These are phyloP conservation scores for Cromileptes altivelis DNA, from an alignment of 2,113 vertebrate species.

Conservation along the genomic window DNA sequence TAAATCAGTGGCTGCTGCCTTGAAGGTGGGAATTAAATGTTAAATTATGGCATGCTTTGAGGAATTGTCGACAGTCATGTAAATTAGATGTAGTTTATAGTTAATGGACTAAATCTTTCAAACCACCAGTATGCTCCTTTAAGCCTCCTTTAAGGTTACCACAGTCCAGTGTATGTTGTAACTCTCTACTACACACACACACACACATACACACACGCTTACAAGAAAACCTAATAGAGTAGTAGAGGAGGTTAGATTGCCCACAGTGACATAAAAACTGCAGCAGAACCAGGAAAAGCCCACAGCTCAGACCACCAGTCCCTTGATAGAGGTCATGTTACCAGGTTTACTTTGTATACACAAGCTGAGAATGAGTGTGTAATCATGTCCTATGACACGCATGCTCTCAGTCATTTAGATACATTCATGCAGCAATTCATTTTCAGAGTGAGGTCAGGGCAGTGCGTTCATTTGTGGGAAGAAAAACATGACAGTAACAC, in stretches of 20 bases:
- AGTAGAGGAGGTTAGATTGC: constrained; percentile 12
- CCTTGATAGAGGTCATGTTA: constrained; percentile 46
- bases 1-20: constrained; percentile 7
- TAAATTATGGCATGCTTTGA: constrained; percentile 5
- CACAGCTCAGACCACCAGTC: constrained; percentile 33
- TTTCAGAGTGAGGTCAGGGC: background rate
- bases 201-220: background rate
- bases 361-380: constrained; percentile 47
- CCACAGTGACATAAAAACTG: constrained; percentile 37
- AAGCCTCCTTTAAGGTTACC: constrained; percentile 21
- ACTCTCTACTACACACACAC: background rate
- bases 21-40: background rate
- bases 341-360: constrained; percentile 46
- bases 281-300: constrained; percentile 29
- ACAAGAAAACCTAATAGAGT: constrained; percentile 32
- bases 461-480: background rate
- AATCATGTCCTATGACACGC: constrained; percentile 50
- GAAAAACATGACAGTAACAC: constrained; percentile 42
- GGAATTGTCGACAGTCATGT: constrained; percentile 6
- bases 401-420: constrained; percentile 18
- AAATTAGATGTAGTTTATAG: constrained; percentile 22
- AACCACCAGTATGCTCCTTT: constrained; percentile 12
- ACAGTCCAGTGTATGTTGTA: constrained; percentile 14
- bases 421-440: background rate
- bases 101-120: constrained; percentile 12